These are phyloP conservation scores for Aplocera efformata DNA, from an alignment of 2,888 invertebrate genomes.

Conservation along the genomic window DNA sequence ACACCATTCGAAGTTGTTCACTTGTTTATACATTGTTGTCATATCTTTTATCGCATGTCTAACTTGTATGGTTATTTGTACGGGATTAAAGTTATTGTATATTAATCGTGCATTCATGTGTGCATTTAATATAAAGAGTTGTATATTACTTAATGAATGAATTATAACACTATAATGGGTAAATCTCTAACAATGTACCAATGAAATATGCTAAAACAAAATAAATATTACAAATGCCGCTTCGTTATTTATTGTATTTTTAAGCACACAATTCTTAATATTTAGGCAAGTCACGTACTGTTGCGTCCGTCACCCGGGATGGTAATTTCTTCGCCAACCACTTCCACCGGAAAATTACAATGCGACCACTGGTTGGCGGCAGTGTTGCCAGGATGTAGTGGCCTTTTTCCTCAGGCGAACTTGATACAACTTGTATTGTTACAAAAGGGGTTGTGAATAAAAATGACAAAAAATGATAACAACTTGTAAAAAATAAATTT, in stretches of 20 bases:
- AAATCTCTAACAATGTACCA: slow-evolving; percentile 78
- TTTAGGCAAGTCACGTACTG: too few relatives aligned
- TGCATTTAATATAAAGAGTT: slow-evolving; percentile 74
- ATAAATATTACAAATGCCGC: slow-evolving; percentile 79
- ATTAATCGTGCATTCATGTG: slow-evolving; percentile 72
- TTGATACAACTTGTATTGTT: too few relatives aligned
- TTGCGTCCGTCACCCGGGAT: too few relatives aligned
- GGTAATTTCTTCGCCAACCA: too few relatives aligned
- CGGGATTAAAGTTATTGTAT: slow-evolving; percentile 50
- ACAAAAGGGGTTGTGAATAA: too few relatives aligned
- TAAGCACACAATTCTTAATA: slow-evolving; percentile 20
- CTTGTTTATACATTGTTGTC: slow-evolving; percentile 79
- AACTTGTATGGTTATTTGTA: slow-evolving; percentile 76
- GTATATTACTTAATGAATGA: slow-evolving; percentile 72
- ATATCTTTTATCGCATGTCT: slow-evolving; percentile 75
- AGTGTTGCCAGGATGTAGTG: too few relatives aligned
- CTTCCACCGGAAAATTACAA: too few relatives aligned
- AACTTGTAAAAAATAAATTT: too few relatives aligned
- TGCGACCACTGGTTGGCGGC: too few relatives aligned
- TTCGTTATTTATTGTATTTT: slow-evolving; percentile 74
- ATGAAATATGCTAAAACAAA: slow-evolving; percentile 75
- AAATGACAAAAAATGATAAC: too few relatives aligned
- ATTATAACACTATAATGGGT: slow-evolving; percentile 63
- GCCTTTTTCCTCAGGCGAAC: too few relatives aligned
- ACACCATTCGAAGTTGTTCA: slow-evolving; percentile 77